Conservation (phyloP, 2,113 vertebrate species). For the Felis chaus region DNA sequence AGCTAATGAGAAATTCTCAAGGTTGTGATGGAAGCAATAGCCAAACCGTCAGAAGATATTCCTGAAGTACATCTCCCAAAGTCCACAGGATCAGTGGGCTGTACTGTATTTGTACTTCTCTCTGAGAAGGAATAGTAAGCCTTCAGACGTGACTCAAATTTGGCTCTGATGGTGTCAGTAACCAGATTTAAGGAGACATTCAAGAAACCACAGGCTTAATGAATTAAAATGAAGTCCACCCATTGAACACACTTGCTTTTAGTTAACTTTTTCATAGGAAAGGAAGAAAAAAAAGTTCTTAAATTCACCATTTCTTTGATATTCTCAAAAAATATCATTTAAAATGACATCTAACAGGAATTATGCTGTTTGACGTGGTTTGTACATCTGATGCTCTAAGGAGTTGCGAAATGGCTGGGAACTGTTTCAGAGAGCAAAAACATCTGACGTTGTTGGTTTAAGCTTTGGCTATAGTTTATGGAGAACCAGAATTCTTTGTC, state of each 20-base stretch:
- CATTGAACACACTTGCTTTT: neutral
- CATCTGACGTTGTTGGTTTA: neutral
- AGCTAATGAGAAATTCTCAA: neutral
- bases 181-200: neutral
- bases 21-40: neutral
- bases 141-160: neutral
- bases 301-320: neutral
- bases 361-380: neutral
- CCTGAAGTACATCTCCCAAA: neutral
- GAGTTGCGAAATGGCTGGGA: neutral
- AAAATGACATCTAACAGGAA: neutral
- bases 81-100: neutral
- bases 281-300: neutral
- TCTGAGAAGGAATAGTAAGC: neutral
- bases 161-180: neutral
- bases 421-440: neutral
- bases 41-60: neutral
- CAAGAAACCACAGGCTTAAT: neutral
- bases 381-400: neutral
- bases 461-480: neutral
- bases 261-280: neutral
- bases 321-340: too few relatives aligned
- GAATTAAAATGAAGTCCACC: neutral
- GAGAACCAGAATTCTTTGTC: neutral
- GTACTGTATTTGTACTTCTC: neutral